These are phyloP conservation scores for Spheniscus mendiculus DNA, from an alignment of 2,113 vertebrate genomes.

Conservation along the genomic window DNA sequence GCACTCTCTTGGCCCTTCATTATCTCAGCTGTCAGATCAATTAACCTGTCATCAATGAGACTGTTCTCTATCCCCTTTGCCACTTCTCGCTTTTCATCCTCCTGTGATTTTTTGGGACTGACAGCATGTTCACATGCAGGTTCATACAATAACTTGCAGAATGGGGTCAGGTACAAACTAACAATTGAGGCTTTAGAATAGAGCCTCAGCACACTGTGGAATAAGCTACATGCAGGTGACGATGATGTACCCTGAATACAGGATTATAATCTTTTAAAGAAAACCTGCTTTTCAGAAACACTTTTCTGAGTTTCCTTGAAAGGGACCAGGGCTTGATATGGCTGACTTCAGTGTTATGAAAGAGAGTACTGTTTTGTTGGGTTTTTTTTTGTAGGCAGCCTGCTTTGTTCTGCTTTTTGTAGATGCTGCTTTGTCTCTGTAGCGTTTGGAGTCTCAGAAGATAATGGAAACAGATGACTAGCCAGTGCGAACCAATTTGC, in stretches of 20 bases:
- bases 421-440: neutral
- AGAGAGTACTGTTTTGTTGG: neutral
- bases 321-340: neutral
- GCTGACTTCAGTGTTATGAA: neutral
- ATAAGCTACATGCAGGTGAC: neutral
- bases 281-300: neutral
- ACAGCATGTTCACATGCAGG: neutral
- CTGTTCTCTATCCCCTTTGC: neutral
- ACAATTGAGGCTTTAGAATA: neutral
- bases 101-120: neutral
- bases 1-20: neutral
- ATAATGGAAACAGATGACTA: neutral
- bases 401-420: neutral
- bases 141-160: neutral
- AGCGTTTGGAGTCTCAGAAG: neutral
- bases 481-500: neutral
- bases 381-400: neutral
- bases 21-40: neutral
- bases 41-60: neutral
- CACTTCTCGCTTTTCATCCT: neutral
- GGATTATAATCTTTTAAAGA: neutral
- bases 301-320: neutral
- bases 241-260: neutral
- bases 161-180: neutral
- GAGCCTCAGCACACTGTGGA: neutral